These are phyloP conservation scores for Aethina tumida DNA, from an alignment of 1,140 invertebrate species.

Conservation along the genomic window DNA sequence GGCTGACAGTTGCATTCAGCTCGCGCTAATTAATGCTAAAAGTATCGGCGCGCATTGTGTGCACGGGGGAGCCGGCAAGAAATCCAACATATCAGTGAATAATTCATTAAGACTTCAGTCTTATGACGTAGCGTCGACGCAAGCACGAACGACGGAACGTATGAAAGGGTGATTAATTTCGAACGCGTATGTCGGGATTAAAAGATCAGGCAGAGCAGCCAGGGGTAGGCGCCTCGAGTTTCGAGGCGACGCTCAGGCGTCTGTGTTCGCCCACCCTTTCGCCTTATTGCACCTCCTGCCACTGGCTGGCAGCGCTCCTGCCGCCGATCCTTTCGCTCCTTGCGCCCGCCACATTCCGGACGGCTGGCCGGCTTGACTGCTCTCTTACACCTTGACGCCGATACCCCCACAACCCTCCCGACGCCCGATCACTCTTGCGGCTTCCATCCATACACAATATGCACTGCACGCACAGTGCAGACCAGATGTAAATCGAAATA, in stretches of 20 bases:
- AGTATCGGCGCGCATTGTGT: slow-evolving; percentile 10
- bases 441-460: no score
- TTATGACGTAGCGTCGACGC: slow-evolving; percentile 19
- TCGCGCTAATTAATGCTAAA: slow-evolving; percentile 22
- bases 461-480: no score
- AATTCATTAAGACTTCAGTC: slow-evolving; percentile 30
- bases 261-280: slow-evolving; percentile 15
- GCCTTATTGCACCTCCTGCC: not conserved
- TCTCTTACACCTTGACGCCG: slow-evolving; percentile 15
- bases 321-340: slow-evolving; percentile 9
- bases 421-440: slow-evolving; percentile 3
- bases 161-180: slow-evolving; percentile 32
- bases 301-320: slow-evolving; percentile 14
- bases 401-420: slow-evolving; percentile 11
- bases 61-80: slow-evolving; percentile 25
- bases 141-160: slow-evolving; percentile 7
- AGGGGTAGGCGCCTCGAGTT: slow-evolving; percentile 26
- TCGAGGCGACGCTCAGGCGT: slow-evolving; percentile 23
- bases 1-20: slow-evolving; percentile 10
- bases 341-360: slow-evolving; percentile 16
- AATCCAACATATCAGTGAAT: slow-evolving; percentile 32
- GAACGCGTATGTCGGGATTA: slow-evolving; percentile 32
- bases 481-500: no score
- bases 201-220: slow-evolving; percentile 32
- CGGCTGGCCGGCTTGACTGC: slow-evolving; percentile 14